A percentile compares a stretch with the other conserved stretches of the same genome.
Conservation (phyloP, 2,888 invertebrate genomes). For the Idaea dimidiata region DNA sequence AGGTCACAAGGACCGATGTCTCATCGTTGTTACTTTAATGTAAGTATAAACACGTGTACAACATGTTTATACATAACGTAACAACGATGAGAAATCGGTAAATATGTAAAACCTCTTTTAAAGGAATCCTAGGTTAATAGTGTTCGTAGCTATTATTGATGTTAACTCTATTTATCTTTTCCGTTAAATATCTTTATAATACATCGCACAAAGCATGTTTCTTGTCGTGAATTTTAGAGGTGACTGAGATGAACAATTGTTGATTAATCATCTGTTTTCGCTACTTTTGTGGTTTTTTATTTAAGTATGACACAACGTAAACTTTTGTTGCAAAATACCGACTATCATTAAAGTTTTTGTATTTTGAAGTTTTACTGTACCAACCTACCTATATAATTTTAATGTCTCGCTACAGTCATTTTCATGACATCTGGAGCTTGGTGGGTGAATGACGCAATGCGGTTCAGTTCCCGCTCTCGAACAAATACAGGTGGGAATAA, state of each 20-base stretch:
- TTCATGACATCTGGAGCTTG: neutral
- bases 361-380: slow-evolving; percentile 5
- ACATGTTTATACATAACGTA: too few species aligned
- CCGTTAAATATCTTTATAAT: neutral
- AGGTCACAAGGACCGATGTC: too few species aligned
- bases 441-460: too few species aligned
- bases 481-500: too few species aligned
- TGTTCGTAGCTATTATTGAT: neutral
- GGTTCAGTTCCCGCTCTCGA: too few species aligned
- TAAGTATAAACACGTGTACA: too few species aligned
- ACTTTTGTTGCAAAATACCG: slow-evolving; percentile 12
- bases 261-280: slow-evolving; percentile 37
- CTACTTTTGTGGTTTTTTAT: slow-evolving; percentile 31
- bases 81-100: too few species aligned
- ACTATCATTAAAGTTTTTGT: slow-evolving; percentile 11
- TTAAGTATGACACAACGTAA: slow-evolving; percentile 12
- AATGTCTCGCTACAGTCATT: neutral
- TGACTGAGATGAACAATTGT: slow-evolving; percentile 36
- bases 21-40: too few species aligned
- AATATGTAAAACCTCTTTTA: too few species aligned
- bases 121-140: too few species aligned
- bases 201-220: slow-evolving; percentile 4
- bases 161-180: neutral
- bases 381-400: slow-evolving; percentile 3
- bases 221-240: slow-evolving; percentile 16